Percentiles rank a stretch among this genome's conserved stretches.
Evolutionary conservation across 2,113 vertebrate species (phyloP).

Genomic region (Urocitellus parryii): DNA sequence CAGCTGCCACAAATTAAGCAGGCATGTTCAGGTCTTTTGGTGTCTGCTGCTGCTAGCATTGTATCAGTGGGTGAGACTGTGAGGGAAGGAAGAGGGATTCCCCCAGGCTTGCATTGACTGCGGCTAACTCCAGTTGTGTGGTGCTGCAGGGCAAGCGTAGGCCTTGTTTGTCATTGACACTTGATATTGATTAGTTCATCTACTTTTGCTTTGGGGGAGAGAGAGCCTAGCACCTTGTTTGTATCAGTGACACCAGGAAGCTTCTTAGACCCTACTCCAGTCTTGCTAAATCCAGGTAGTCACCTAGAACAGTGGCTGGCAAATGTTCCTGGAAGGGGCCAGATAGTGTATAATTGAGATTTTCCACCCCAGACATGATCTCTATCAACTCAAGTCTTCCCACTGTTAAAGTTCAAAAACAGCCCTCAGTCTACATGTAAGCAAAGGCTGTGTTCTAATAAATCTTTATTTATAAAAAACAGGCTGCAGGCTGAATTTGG

Average conservation of each 20-base stretch:
- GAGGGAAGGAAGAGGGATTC: not conserved
- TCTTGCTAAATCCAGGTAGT: not conserved
- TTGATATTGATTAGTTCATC: not conserved
- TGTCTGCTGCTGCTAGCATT: not conserved
- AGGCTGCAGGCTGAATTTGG: not conserved
- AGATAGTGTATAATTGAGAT: not conserved
- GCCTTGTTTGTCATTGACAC: not conserved
- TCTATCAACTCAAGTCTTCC: not conserved
- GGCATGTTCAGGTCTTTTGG: not conserved
- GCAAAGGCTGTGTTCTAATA: not conserved
- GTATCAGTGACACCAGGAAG: not conserved
- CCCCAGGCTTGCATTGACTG: not conserved
- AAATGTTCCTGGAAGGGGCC: not conserved
- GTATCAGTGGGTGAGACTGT: not conserved
- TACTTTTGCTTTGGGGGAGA: not conserved
- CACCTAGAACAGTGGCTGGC: not conserved
- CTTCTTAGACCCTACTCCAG: not conserved
- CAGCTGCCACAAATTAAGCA: not conserved
- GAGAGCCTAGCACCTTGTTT: not conserved
- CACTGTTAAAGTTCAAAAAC: not conserved
- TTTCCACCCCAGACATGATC: not conserved
- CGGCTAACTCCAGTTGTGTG: not conserved
- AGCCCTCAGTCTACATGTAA: not conserved
- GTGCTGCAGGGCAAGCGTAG: not conserved
- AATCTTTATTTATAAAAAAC: slow-evolving; percentile 34